These are phyloP conservation scores for Ispidina picta DNA, from an alignment of 2,797 vertebrate genomes.

Conservation along the genomic window DNA sequence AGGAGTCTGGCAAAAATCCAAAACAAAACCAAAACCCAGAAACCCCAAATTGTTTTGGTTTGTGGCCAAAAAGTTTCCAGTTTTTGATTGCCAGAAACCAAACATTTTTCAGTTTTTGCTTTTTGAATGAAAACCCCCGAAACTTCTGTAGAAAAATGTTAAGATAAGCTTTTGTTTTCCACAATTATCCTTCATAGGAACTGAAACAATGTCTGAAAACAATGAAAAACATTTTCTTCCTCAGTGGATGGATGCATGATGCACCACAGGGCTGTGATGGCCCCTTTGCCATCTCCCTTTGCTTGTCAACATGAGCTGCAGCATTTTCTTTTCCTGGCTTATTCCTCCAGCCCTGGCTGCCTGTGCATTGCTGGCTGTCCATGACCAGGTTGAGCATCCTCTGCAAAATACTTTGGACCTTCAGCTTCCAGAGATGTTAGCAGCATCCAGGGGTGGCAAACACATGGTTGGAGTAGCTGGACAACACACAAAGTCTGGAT, in stretches of 20 bases:
- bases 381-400: background rate
- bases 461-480: background rate
- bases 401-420: background rate
- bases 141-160: background rate
- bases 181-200: background rate
- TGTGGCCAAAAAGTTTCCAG: slow-evolving; percentile 48
- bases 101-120: slow-evolving; percentile 32
- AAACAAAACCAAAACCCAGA: slow-evolving; percentile 53
- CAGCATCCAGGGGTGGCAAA: background rate
- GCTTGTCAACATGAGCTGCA: background rate
- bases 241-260: rapidly evolving
- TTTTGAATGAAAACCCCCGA: background rate
- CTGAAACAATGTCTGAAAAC: background rate
- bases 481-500: background rate
- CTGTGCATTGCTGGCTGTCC: background rate
- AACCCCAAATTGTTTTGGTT: slow-evolving; percentile 54
- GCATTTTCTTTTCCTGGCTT: background rate
- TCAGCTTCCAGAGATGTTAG: background rate
- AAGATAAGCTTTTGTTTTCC: background rate
- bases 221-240: background rate
- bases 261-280: background rate
- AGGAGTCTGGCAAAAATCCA: slow-evolving; percentile 35
- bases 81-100: slow-evolving; percentile 55
- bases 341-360: background rate
- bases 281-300: background rate